Evolutionary conservation across 2,113 vertebrate species (phyloP), one percentile per base, ranked within the genome.

Genomic region (Austrofundulus limnaeus): DNA sequence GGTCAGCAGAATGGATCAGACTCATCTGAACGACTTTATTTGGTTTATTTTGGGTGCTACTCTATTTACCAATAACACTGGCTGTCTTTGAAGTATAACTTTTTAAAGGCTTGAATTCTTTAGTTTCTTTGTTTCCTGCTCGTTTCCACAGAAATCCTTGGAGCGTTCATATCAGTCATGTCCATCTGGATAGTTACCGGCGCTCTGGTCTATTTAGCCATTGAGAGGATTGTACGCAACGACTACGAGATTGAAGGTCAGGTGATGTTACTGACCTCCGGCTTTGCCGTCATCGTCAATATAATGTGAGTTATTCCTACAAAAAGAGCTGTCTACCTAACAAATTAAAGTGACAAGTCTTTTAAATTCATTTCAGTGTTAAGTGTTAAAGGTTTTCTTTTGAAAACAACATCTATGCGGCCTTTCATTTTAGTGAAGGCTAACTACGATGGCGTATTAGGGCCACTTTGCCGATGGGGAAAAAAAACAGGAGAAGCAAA

Each of bases 151-250:
- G 96, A 99, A 89, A 97, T 94, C 2, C 90, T 99, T 54, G 96
- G 97, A 2, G 96, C 96, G 0, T 72, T 98, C 85, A 89, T 94
- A 69, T 99, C 97, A 0, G 94, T 96, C 67, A 80, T 98, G 43
- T 98, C 97, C 67, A 98, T 98, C 85, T 99, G 97, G 97, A 92
- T 95, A 0, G 96, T 99, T 50, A 99, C 96, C 0, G 96, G 91
- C 0, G 92, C 90, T 25, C 92, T 99, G 4, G 92, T 99, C 46
- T 98, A 98, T 64, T 91, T 99, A 77, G 97, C 96, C 4, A 91
- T 95, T 0, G 90, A 94, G 70, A 94, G 97, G 76, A 95, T 99
- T 47, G 69, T 96, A 73, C 93, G 90, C 81, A 94, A 94, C 0
- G 94, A 99, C 90, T 99, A 97, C 1, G 96, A 99, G 89, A 99